phyloP scores from a whole-genome alignment of 2,797 vertebrate species.

The Moxostoma hubbsi region DNA sequence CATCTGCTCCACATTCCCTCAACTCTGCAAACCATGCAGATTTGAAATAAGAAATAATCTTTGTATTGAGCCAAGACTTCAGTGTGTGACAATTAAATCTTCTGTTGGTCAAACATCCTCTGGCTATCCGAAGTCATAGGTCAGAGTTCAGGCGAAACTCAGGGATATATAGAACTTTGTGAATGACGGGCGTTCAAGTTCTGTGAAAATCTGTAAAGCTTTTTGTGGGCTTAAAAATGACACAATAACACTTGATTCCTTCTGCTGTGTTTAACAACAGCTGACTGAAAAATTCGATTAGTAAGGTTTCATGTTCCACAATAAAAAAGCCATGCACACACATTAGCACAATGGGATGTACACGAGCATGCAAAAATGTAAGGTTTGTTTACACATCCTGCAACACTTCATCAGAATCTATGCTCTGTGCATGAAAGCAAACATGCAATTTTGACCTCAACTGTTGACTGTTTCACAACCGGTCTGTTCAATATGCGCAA shows the following conservation, averaged over 20 bases:
- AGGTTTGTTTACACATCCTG: slow-evolving; percentile 48
- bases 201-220: too few relatives aligned
- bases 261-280: slow-evolving; percentile 30
- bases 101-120: too few relatives aligned
- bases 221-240: too few relatives aligned
- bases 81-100: too few relatives aligned
- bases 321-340: slow-evolving; percentile 21
- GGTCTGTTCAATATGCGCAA: neutral
- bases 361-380: slow-evolving; percentile 12
- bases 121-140: too few relatives aligned
- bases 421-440: neutral
- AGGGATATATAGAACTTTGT: too few relatives aligned
- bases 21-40: too few relatives aligned
- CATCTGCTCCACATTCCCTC: too few relatives aligned
- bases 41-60: too few relatives aligned
- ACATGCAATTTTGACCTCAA: neutral
- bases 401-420: neutral
- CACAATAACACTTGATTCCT: neutral
- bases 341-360: neutral
- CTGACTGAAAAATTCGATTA: slow-evolving; percentile 46
- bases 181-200: too few relatives aligned
- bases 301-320: slow-evolving; percentile 30
- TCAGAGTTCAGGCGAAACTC: too few relatives aligned
- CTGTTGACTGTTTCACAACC: neutral
- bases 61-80: too few relatives aligned